Conservation (phyloP, 92 coral and sea anemone genomes). For the Porites divaricata region DNA sequence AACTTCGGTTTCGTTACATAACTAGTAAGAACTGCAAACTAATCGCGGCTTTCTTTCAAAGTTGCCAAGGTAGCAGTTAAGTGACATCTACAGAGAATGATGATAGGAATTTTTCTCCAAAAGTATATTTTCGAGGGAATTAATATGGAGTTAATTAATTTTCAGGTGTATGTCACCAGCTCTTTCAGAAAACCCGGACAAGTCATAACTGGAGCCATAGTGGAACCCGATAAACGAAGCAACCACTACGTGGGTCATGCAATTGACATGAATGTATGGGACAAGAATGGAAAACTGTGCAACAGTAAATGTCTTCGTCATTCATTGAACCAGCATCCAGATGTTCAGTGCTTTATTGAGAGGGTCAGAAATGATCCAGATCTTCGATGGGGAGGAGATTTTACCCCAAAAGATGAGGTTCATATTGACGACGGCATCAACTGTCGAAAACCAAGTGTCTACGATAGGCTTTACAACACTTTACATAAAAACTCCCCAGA, state of each 20-base stretch:
- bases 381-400: constrained; percentile 81
- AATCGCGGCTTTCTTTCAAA: no score
- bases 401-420: constrained; percentile 34
- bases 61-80: no score
- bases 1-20: no score
- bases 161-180: constrained; percentile 57
- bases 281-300: constrained; percentile 18
- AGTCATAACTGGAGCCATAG: constrained; percentile 46
- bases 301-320: constrained; percentile 52
- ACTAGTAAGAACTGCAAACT: no score
- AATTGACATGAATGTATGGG: constrained; percentile 62
- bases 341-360: constrained; percentile 55
- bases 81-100: no score
- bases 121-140: no score
- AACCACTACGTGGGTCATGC: constrained; percentile 74
- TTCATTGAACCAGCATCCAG: background rate
- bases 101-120: no score
- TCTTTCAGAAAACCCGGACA: constrained; percentile 44
- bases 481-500: constrained; percentile 44
- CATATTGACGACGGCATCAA: constrained; percentile 70
- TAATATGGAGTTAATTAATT: background rate
- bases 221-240: constrained; percentile 48
- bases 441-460: background rate
- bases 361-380: constrained; percentile 37
- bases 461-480: constrained; percentile 20